Evolutionary conservation across 2,888 invertebrate species (phyloP).

Genomic region (Acanthosepion esculentum): DNA sequence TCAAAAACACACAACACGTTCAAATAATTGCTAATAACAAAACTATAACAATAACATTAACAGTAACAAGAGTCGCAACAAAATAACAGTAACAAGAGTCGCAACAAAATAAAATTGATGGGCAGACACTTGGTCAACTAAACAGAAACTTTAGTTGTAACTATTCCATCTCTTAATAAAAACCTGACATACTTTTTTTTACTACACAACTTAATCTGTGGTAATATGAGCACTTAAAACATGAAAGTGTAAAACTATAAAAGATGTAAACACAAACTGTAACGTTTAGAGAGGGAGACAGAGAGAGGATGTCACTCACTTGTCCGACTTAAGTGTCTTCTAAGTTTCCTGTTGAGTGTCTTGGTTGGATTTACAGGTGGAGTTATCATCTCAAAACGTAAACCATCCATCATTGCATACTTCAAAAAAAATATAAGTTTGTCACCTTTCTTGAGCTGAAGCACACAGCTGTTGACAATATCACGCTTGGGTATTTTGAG

Average conservation of each 20-base stretch:
- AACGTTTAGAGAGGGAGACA: background rate
- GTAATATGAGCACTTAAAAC: background rate
- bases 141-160: background rate
- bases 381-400: background rate
- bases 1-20: too few relatives aligned
- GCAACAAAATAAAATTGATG: too few relatives aligned
- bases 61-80: too few relatives aligned
- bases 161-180: background rate
- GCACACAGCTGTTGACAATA: background rate
- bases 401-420: background rate
- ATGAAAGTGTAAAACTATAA: background rate
- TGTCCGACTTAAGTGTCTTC: background rate
- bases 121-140: background rate
- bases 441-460: background rate
- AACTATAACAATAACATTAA: too few relatives aligned
- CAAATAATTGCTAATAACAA: too few relatives aligned
- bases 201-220: background rate
- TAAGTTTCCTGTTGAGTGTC: background rate
- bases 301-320: background rate
- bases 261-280: too few relatives aligned
- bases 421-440: background rate
- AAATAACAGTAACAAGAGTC: too few relatives aligned
- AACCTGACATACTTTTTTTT: background rate
- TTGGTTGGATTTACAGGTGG: background rate
- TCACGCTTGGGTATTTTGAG: background rate